phyloP scores from a whole-genome alignment of 2,888 invertebrate genomes.

The Dinocampus coccinellae region DNA sequence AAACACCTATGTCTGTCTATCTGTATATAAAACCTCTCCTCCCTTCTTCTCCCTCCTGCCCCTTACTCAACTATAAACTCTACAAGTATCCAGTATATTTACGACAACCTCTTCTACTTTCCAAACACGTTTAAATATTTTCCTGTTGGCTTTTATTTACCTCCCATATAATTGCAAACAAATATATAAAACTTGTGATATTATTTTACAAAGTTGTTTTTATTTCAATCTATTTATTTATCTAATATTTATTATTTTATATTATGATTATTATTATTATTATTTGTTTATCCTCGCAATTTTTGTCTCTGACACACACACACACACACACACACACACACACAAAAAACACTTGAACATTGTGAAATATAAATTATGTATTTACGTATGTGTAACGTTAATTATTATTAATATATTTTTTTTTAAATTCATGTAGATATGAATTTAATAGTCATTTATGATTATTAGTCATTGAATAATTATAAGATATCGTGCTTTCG shows the following conservation, averaged over 20 bases:
- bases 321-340: no score
- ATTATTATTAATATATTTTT: neutral
- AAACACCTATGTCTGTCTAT: neutral
- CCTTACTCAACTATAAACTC: neutral
- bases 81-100: neutral
- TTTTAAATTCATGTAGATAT: no score
- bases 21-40: slow-evolving; percentile 3
- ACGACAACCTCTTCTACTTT: slow-evolving; percentile 17
- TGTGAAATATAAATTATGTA: no score
- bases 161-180: slow-evolving; percentile 3
- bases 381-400: neutral
- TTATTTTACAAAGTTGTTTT: neutral
- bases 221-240: neutral
- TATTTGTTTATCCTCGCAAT: no score
- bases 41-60: no score
- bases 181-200: neutral
- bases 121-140: slow-evolving; percentile 13
- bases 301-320: no score
- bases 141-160: slow-evolving; percentile 13
- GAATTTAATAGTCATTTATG: neutral
- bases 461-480: slow-evolving; percentile 8
- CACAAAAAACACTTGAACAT: no score
- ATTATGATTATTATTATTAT: neutral
- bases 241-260: neutral
- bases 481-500: slow-evolving; percentile 9